Evolutionary conservation across 2,888 invertebrate genomes (phyloP).

Genomic region (Erynnis tages): DNA sequence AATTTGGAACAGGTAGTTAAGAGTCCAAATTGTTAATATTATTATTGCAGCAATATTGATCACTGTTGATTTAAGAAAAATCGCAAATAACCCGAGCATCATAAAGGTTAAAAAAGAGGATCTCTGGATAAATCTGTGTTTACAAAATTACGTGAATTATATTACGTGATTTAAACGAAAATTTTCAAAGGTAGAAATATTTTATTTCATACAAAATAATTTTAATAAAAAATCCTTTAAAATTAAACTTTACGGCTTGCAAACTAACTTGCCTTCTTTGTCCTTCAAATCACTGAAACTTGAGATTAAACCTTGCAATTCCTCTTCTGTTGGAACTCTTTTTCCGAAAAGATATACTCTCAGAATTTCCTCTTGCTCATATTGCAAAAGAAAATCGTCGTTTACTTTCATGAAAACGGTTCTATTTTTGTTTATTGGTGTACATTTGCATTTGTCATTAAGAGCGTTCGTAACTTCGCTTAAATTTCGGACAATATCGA

Average conservation of each 20-base stretch:
- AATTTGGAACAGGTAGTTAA: too few relatives aligned
- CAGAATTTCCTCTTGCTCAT: slow-evolving; percentile 5
- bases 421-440: slow-evolving; percentile 1
- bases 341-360: slow-evolving; percentile 15
- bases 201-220: background rate
- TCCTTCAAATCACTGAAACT: slow-evolving; percentile 5
- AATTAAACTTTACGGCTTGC: background rate
- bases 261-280: slow-evolving; percentile 10
- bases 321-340: background rate
- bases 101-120: too few relatives aligned
- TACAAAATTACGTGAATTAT: too few relatives aligned
- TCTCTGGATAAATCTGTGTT: too few relatives aligned
- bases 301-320: background rate
- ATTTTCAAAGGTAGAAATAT: background rate
- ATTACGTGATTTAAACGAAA: background rate
- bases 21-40: too few relatives aligned
- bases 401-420: slow-evolving; percentile 3
- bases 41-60: too few relatives aligned
- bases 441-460: slow-evolving; percentile 4
- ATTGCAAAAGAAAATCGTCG: slow-evolving; percentile 10
- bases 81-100: too few relatives aligned
- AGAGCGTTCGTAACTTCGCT: background rate
- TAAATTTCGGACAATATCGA: background rate
- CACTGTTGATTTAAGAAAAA: too few relatives aligned
- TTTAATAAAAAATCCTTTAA: background rate